Base-by-base conservation (phyloP, 2,888 invertebrate genomes). In the Chrysopilus asiliformis region DNA sequence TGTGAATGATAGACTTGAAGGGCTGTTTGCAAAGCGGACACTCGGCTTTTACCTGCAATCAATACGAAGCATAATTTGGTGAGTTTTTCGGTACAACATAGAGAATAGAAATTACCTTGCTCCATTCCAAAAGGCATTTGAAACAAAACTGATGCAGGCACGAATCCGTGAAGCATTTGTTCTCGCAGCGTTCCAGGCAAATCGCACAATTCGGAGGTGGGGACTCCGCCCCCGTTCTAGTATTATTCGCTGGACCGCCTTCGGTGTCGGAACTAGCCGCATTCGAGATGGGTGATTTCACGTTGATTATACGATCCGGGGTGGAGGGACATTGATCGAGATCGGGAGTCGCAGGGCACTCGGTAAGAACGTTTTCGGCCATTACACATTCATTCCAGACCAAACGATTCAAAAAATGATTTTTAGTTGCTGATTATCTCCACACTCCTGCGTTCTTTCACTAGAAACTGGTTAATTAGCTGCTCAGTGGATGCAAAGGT, bases 61-160 rank as follows among this genome's bases (percentile, higher is more conserved):
- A n/a, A n/a, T n/a, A n/a, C n/a, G n/a, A n/a, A n/a, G n/a, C n/a
- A n/a, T n/a, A n/a, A n/a, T n/a, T n/a, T n/a, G n/a, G n/a, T n/a
- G n/a, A n/a, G n/a, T n/a, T n/a, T n/a, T n/a, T n/a, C n/a, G n/a
- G n/a, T n/a, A n/a, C n/a, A n/a, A n/a, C n/a, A n/a, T n/a, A n/a
- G n/a, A n/a, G n/a, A n/a, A n/a, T n/a, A n/a, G n/a, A 29, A 49
- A 52, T 49, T 57, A 79, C 80, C 70, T 86, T 90, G 38, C 91
- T 90, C 94, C 94, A 95, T 54, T 89, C 85, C 42, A 87, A 64
- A 19, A 95, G 68, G 56, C 94, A 95, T 45, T 78, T 79, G 57
- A 91, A 94, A 59, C 94, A 95, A 60, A 94, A 95, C 57, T 84
- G 81, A 62, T 95, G 94, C 57, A 85, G 73, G 57, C 94, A 95